Conservation (phyloP, 1,140 invertebrate genomes). For the Drosophila funebris region DNA sequence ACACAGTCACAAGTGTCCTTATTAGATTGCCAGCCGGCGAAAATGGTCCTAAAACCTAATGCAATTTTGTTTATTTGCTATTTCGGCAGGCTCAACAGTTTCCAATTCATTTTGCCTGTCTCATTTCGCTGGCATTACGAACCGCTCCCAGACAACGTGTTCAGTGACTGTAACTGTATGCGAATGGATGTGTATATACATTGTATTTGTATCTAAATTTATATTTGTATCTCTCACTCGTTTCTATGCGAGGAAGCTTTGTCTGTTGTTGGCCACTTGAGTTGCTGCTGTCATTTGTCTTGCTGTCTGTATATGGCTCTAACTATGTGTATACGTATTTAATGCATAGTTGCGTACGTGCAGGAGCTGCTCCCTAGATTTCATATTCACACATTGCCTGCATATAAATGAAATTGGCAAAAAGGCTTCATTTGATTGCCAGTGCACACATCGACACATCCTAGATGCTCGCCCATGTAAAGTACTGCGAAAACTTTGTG, state of each 20-base stretch:
- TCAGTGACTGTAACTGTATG: not conserved
- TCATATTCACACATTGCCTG: constrained; percentile 54
- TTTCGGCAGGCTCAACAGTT: constrained; percentile 36
- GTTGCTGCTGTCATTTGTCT: constrained; percentile 26
- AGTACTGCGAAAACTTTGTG: not conserved
- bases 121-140: constrained; percentile 14
- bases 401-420: constrained; percentile 54
- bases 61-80: constrained; percentile 52
- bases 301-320: not conserved
- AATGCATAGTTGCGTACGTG: constrained; percentile 54
- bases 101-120: constrained; percentile 39
- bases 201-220: constrained; percentile 6
- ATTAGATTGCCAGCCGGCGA: constrained; percentile 26
- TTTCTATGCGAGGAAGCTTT: not conserved
- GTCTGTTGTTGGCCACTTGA: constrained; percentile 1
- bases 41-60: constrained; percentile 18
- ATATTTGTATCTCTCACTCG: not conserved
- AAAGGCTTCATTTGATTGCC: constrained; percentile 72
- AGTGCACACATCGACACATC: constrained; percentile 50
- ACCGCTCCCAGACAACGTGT: not conserved
- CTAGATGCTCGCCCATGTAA: not conserved
- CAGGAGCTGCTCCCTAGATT: constrained; percentile 41
- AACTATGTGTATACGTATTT: constrained; percentile 15
- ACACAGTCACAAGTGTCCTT: constrained; percentile 12
- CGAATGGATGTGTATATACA: no score